These are phyloP conservation scores for Lochmaea crataegi DNA, from an alignment of 2,888 invertebrate genomes.

Conservation along the genomic window DNA sequence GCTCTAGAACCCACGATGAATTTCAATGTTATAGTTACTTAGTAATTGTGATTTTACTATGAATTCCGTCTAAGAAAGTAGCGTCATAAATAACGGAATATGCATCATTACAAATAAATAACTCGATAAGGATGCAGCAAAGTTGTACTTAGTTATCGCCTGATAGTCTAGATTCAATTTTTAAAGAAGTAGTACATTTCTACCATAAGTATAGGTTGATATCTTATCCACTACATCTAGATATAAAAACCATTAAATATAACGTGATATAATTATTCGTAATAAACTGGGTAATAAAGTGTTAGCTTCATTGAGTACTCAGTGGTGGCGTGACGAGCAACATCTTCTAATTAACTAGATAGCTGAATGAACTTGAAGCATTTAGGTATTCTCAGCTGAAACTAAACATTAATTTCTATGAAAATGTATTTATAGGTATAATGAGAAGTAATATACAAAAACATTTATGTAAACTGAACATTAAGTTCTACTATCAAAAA, in stretches of 20 bases:
- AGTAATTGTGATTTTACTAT: neutral
- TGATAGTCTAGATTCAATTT: constrained; percentile 8
- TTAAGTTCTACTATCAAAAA: no score
- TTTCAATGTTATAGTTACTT: no score
- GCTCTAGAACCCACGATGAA: neutral
- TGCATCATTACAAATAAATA: neutral
- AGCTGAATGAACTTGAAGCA: neutral
- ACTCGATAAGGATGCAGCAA: constrained; percentile 1
- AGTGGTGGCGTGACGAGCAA: constrained; percentile 12
- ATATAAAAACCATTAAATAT: constrained; percentile 37
- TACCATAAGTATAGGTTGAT: constrained; percentile 28
- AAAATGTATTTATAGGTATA: no score
- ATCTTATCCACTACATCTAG: constrained; percentile 24
- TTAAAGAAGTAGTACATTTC: constrained; percentile 2
- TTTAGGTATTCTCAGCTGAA: neutral
- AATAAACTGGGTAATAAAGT: constrained; percentile 32
- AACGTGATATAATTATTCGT: constrained; percentile 45
- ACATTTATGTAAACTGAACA: no score
- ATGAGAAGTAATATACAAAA: no score
- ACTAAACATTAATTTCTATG: no score
- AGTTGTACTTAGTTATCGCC: neutral
- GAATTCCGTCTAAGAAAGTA: neutral
- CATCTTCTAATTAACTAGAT: neutral
- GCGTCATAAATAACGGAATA: neutral
- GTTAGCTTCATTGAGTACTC: constrained; percentile 32